Evolutionary conservation across 2,113 vertebrate species (phyloP).

Genomic region (Psephotus haematonotus): DNA sequence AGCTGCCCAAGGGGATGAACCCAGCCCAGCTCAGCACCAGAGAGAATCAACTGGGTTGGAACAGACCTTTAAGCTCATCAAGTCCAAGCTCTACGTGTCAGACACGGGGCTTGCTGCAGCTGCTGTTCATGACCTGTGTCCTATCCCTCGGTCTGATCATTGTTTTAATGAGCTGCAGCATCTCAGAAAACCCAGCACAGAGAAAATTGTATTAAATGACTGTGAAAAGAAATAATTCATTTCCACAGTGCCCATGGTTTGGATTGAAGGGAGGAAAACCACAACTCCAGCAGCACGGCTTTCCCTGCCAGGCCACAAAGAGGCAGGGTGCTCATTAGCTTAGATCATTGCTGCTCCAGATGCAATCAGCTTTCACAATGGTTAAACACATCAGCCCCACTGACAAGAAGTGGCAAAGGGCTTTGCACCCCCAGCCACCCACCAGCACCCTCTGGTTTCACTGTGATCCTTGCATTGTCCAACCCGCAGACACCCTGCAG

Average conservation of each 20-base stretch:
- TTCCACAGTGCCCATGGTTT: neutral
- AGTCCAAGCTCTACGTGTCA: neutral
- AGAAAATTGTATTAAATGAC: conserved; percentile 1
- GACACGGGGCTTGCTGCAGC: neutral
- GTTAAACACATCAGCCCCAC: neutral
- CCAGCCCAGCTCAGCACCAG: neutral
- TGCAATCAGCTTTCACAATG: neutral
- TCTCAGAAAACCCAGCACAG: neutral
- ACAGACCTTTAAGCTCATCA: neutral
- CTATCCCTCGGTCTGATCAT: neutral
- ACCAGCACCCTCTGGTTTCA: neutral
- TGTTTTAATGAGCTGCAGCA: conserved; percentile 24
- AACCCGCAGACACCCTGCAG: neutral
- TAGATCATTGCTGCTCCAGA: neutral
- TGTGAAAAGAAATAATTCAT: neutral
- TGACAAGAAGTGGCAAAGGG: neutral
- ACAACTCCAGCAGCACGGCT: neutral
- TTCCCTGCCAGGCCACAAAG: neutral
- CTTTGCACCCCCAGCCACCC: neutral
- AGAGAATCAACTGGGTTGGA: neutral
- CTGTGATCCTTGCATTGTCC: neutral
- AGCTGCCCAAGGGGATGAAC: rapidly evolving
- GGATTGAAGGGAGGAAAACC: neutral
- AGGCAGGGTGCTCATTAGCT: neutral
- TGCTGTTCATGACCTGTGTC: neutral